Evolutionary conservation across 2,888 invertebrate species (phyloP).

Genomic region (Luperina nickerlii): DNA sequence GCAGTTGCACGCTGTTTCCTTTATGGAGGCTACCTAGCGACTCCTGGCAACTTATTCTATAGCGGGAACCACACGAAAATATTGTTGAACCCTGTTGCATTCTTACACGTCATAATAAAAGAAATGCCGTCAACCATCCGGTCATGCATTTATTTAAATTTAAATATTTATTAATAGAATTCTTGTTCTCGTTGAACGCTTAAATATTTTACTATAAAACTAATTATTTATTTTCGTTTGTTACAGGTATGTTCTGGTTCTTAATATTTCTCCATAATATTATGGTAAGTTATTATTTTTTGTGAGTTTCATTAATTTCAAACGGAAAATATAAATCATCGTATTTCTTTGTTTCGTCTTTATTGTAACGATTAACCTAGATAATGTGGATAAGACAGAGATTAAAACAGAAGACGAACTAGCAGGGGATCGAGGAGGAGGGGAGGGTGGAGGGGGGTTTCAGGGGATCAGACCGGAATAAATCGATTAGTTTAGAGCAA

Average conservation of each 20-base stretch:
- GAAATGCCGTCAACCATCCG: constrained; percentile 4
- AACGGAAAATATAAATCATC: not conserved
- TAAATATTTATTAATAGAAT: constrained; percentile 23
- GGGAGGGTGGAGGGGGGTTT: no score
- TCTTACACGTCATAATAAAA: constrained; percentile 19
- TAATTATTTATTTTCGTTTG: constrained; percentile 56
- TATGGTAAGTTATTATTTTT: constrained; percentile 51
- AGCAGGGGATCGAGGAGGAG: no score
- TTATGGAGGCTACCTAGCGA: not conserved
- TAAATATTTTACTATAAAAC: constrained; percentile 34
- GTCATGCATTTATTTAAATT: not conserved
- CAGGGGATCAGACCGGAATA: no score
- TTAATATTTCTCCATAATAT: not conserved
- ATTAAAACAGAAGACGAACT: no score
- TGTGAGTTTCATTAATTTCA: not conserved
- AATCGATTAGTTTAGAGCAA: no score
- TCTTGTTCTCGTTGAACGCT: constrained; percentile 18
- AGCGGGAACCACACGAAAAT: not conserved
- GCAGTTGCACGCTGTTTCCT: not conserved
- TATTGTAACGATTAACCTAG: not conserved
- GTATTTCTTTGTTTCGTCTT: not conserved
- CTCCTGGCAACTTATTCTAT: not conserved
- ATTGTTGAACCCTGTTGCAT: not conserved
- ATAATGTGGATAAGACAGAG: no score
- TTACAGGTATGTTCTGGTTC: constrained; percentile 68